Base-by-base conservation (phyloP, 2,888 invertebrate species). In the Epinotia brunnichana region DNA sequence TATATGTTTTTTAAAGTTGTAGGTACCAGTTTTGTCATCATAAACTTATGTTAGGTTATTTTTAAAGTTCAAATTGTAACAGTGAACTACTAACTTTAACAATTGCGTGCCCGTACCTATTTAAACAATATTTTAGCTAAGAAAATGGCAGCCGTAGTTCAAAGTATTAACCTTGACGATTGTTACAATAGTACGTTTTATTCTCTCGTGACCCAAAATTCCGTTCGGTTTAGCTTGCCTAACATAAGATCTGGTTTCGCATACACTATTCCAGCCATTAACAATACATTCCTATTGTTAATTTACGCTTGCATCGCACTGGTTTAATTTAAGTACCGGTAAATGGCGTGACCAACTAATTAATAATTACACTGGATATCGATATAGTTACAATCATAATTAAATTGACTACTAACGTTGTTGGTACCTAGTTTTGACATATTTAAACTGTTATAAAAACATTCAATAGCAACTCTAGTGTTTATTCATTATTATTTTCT, bases 81-180 rank as follows among this genome's bases (percentile, higher is more conserved):
- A 68, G 29, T 24, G 48, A 68, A 78, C 81, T 77, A 84, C n/a
- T n/a, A n/a, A n/a, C n/a, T 82, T 81, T 29, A 81, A 76, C 41
- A 41, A 39, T 59, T 48, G 70, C 64, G 66, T 54, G 68, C 24
- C 13, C 74, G n/a, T n/a, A n/a, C n/a, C n/a, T n/a, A n/a, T n/a
- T n/a, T 56, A 68, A 66, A 70, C 68, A 63, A 69, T 60, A 75
- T 73, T 73, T 76, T 59, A 76, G 74, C 71, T 71, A 69, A 75
- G 76, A 74, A 77, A 76, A 74, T 66, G 51, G 74, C 64, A 73
- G 66, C 54, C 15, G 67, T 68, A 68, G 66, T 72, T 68, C 68
- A 72, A 57, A 56, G 61, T 48, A 72, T 72, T 72, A 72, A 72
- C 72, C 72, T 72, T 72, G 72, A 39, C 54, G 51, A 68, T 72